phyloP scores from a whole-genome alignment of 2,888 invertebrate species.

The Netelia virgata region DNA sequence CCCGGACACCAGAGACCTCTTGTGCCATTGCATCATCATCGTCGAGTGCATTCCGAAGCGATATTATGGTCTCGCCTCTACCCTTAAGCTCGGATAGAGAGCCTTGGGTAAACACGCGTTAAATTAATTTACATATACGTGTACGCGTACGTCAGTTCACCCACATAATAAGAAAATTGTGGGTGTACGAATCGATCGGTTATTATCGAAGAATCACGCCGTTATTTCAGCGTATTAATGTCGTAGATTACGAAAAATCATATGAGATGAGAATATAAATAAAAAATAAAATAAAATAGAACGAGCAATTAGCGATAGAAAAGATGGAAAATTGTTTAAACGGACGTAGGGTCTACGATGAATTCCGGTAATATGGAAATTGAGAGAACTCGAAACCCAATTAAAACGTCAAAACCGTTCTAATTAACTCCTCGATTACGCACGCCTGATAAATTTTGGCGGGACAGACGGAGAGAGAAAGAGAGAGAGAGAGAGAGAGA shows the following conservation, averaged over 20 bases:
- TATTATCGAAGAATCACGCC: conserved; percentile 9
- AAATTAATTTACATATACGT: conserved; percentile 62
- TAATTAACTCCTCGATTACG: conserved; percentile 84
- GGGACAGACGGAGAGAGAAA: not conserved
- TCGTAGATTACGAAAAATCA: not conserved
- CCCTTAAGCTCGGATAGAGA: conserved; percentile 35
- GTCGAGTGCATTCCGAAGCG: conserved; percentile 57
- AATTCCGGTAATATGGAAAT: not conserved
- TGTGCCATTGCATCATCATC: conserved; percentile 61
- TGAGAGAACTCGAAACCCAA: conserved; percentile 74
- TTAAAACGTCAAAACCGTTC: conserved; percentile 82
- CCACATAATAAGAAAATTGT: conserved; percentile 13
- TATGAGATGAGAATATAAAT: not conserved
- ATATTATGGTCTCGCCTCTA: conserved; percentile 35
- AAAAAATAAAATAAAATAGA: not conserved
- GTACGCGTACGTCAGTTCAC: conserved; percentile 10
- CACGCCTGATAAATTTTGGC: conserved; percentile 57
- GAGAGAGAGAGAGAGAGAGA: conserved; percentile 1
- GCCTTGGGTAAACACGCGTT: conserved; percentile 53
- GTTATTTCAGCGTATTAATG: not conserved
- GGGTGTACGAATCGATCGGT: conserved; percentile 47
- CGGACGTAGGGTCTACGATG: not conserved
- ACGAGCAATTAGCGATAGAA: not conserved
- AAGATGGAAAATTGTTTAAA: not conserved
- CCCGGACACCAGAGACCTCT: conserved; percentile 34